phyloP scores from a whole-genome alignment of 2,888 invertebrate species.

The Griposia aprilina region DNA sequence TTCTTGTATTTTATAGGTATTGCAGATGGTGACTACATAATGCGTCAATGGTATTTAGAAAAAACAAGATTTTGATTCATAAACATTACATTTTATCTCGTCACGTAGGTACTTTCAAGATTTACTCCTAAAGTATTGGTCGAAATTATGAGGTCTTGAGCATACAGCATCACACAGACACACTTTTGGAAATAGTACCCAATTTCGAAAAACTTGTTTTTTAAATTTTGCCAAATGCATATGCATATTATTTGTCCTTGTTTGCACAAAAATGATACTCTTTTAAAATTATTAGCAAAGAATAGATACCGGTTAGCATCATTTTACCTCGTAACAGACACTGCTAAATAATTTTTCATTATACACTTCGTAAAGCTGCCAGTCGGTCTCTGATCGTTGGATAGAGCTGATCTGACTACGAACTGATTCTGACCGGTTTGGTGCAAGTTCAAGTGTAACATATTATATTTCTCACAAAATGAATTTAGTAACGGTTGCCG shows the following conservation, averaged over 20 bases:
- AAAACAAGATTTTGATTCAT: not conserved
- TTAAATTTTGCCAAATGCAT: no score
- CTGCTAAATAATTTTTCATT: not conserved
- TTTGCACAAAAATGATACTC: not conserved
- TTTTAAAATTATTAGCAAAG: not conserved
- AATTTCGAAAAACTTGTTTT: not conserved
- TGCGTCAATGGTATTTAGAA: not conserved
- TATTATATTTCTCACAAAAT: conserved; percentile 17
- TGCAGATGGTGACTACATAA: not conserved
- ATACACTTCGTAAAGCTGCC: not conserved
- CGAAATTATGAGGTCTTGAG: not conserved
- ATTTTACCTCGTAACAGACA: no score
- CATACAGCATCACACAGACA: not conserved
- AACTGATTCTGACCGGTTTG: not conserved
- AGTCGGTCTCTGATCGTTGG: conserved; percentile 17
- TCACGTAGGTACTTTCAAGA: not conserved
- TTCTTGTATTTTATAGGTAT: not conserved
- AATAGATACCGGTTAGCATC: conserved; percentile 4
- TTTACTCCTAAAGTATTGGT: not conserved
- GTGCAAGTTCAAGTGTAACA: not conserved
- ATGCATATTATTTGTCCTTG: not conserved
- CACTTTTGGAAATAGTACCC: not conserved
- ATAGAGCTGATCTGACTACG: not conserved
- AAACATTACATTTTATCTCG: not conserved
- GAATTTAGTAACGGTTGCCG: not conserved